Base-by-base conservation (phyloP, 2,888 invertebrate genomes). In the Campoplex nolae region DNA sequence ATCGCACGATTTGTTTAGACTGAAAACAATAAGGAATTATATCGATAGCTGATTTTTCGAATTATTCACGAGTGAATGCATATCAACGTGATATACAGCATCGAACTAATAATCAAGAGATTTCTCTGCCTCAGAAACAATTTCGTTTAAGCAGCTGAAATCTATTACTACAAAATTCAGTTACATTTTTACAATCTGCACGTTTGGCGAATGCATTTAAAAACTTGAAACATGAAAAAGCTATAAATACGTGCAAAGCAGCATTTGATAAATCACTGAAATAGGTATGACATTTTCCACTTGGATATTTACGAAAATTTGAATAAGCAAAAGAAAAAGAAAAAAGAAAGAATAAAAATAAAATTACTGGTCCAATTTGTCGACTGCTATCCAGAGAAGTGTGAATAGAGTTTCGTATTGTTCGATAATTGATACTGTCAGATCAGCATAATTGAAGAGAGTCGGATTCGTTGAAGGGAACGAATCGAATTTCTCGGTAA, bases 401-500 rank as follows among this genome's bases (percentile, higher is more conserved):
- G 35, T 3, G 18, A 38, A 56, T 11, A 16, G 38, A 54, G 38
- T 54, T 18, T 56, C n/a, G 11, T 56, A 13, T 56, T 38, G 32
- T 74, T 38, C 51, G 54, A 32, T 77, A 67, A 67, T 77, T 67
- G 23, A 48, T 42, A 51, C 32, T 28, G 32, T 67, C 13, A 23
- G 48, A 32, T 67, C 23, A 45, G 71, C 38, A 80, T n/a, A 58
- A 71, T 80, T 80, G 23, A 11, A 51, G 3, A n/a, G 56, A 54
- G 42, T 54, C 68, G 3, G 35, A 56, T 74, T 42, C 35, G 45
- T 58, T 23, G 32, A 75, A 75, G 28, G 81, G 4, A 48, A 75
- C n/a, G 82, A 82, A 68, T 68, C 18, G 56, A 56, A 68, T 75
- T 68, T 67, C 48, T 23, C 7, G n/a, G 28, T 28, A 77, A 45